Evolutionary conservation across 1,140 invertebrate species (phyloP).

Genomic region (Pseudomyrmex cubaensis): DNA sequence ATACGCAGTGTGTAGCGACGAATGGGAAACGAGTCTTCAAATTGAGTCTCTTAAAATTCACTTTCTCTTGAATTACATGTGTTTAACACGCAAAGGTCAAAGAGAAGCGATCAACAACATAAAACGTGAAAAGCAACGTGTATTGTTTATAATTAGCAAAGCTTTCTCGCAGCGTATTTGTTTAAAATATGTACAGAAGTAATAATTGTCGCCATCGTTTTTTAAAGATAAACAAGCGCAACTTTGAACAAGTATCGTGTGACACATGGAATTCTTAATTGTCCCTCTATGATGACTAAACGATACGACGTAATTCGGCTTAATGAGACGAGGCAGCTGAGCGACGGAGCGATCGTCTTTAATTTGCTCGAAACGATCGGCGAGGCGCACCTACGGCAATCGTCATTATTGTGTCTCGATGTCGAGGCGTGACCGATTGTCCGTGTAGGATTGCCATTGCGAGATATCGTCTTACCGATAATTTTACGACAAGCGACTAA

Average conservation of each 20-base stretch:
- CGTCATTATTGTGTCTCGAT: constrained; percentile 75
- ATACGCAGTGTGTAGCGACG: not conserved
- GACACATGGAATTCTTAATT: constrained; percentile 17
- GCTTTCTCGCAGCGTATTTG: not conserved
- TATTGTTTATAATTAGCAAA: not conserved
- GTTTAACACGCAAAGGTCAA: not conserved
- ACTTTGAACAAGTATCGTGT: not conserved
- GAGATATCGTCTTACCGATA: constrained; percentile 71
- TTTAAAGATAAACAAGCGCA: not conserved
- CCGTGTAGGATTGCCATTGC: constrained; percentile 65
- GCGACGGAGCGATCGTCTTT: constrained; percentile 44
- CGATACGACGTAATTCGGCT: not conserved
- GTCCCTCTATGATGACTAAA: not conserved
- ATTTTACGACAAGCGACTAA: constrained; percentile 72
- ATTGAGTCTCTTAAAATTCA: not conserved
- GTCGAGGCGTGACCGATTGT: constrained; percentile 80
- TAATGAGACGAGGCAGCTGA: constrained; percentile 33
- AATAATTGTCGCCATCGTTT: not conserved
- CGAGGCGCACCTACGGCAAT: constrained; percentile 74
- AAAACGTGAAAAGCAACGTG: not conserved
- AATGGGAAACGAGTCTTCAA: not conserved
- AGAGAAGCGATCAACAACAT: not conserved
- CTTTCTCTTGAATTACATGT: not conserved
- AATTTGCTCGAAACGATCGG: constrained; percentile 64
- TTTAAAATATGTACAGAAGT: not conserved